These are phyloP conservation scores for Anastrepha ludens DNA, from an alignment of 1,140 invertebrate genomes.

Conservation along the genomic window DNA sequence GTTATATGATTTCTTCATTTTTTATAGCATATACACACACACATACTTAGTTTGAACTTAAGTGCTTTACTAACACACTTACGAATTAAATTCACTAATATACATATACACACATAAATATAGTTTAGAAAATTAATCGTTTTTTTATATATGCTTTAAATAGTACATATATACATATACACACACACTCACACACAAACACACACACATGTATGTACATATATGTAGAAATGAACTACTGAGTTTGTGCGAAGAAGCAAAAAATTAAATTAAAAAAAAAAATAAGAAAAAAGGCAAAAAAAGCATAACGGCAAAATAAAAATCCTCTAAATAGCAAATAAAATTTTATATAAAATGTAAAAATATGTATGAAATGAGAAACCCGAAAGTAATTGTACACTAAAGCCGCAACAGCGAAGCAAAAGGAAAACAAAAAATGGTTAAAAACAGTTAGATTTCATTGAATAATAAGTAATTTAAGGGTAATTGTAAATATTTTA, in stretches of 20 bases:
- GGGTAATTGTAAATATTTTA: conserved; percentile 41
- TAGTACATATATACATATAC: neutral
- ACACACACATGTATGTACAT: neutral
- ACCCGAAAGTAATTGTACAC: neutral
- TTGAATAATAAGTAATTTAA: conserved; percentile 6
- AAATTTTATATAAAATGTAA: conserved; percentile 29
- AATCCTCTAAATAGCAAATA: conserved; percentile 28
- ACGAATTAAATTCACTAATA: conserved; percentile 52
- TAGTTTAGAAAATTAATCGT: conserved; percentile 48
- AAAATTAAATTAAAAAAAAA: neutral
- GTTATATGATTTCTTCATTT: neutral
- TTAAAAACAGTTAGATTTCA: neutral
- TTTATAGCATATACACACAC: neutral
- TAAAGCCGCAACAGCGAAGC: neutral
- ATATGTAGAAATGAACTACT: neutral
- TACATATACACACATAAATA: neutral
- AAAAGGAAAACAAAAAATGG: neutral
- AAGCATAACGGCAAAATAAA: neutral
- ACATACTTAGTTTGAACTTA: conserved; percentile 38
- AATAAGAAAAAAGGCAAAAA: neutral
- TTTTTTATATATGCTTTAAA: conserved; percentile 8
- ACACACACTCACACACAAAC: neutral
- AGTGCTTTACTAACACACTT: conserved; percentile 53
- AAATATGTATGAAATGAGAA: conserved; percentile 1
- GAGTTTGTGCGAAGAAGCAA: neutral